phyloP scores from a whole-genome alignment of 30 jellyfish, hydroid and myxozoan species.

The Chironex yamaguchii region DNA sequence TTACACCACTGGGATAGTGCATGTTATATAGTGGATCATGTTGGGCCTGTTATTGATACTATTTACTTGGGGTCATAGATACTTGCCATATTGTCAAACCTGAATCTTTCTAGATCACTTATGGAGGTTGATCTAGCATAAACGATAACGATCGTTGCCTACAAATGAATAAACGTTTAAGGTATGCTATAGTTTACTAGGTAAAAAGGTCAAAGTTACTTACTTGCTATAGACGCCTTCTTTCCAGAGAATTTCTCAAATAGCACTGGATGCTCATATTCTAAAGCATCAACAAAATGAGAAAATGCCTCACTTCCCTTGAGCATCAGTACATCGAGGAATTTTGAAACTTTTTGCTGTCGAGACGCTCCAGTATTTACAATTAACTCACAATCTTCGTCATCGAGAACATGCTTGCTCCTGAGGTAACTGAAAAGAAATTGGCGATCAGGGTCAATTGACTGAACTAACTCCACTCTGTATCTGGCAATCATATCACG shows the following conservation, averaged over 20 bases:
- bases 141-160: too few relatives aligned
- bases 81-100: too few relatives aligned
- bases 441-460: constrained; percentile 82
- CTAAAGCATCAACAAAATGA: constrained; percentile 90
- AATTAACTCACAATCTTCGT: constrained; percentile 91
- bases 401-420: constrained; percentile 87
- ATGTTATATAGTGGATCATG: too few relatives aligned
- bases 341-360: constrained; percentile 81
- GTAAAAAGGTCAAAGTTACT: too few relatives aligned
- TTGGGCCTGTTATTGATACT: too few relatives aligned
- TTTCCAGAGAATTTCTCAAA: constrained; percentile 87
- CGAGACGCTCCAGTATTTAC: constrained; percentile 70
- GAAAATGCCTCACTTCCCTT: constrained; percentile 80
- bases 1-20: too few relatives aligned
- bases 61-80: too few relatives aligned
- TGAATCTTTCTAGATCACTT: too few relatives aligned
- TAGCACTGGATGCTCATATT: constrained; percentile 83
- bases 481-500: constrained; percentile 34
- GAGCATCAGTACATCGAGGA: constrained; percentile 77
- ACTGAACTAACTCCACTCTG: constrained; percentile 69
- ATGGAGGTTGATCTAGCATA: too few relatives aligned
- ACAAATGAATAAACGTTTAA: too few relatives aligned
- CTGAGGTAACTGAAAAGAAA: constrained; percentile 79
- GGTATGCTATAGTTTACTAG: too few relatives aligned
- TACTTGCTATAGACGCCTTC: constrained; percentile 43